phyloP scores from a whole-genome alignment of 2,888 invertebrate genomes.

The Orchesellides sinensis region DNA sequence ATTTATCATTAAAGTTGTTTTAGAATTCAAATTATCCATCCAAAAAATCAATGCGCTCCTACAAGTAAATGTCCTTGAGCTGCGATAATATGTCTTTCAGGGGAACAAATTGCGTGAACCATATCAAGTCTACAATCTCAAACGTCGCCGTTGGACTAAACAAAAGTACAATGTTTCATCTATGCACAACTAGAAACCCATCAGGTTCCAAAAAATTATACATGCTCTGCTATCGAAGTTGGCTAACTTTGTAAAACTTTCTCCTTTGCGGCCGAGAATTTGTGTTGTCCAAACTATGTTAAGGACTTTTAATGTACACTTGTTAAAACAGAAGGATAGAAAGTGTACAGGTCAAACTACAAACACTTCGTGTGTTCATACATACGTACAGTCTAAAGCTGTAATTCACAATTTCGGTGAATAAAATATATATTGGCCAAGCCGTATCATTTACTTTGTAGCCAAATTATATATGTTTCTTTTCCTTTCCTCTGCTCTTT shows the following conservation, averaged over 20 bases:
- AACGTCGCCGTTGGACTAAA: neutral
- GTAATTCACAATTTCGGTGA: no score
- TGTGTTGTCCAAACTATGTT: no score
- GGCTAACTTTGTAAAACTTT: neutral
- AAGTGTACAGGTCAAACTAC: no score
- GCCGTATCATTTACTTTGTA: constrained; percentile 46
- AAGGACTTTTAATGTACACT: no score
- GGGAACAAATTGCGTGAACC: constrained; percentile 52
- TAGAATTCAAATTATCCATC: neutral
- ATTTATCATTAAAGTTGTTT: no score
- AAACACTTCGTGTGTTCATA: no score
- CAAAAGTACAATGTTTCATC: constrained; percentile 2
- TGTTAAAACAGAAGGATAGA: no score
- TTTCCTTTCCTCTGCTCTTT: constrained; percentile 23
- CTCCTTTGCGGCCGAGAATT: neutral
- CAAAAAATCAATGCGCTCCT: constrained; percentile 43
- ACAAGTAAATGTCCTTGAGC: constrained; percentile 57
- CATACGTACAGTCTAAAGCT: no score
- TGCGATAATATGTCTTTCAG: constrained; percentile 21
- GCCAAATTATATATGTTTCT: constrained; percentile 42
- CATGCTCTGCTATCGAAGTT: neutral
- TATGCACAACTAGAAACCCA: constrained; percentile 1
- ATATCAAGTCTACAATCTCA: constrained; percentile 34
- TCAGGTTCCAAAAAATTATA: neutral
- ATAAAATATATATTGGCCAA: no score